phyloP scores from a whole-genome alignment of 2,888 invertebrate genomes.

The Ormyrus thymus region DNA sequence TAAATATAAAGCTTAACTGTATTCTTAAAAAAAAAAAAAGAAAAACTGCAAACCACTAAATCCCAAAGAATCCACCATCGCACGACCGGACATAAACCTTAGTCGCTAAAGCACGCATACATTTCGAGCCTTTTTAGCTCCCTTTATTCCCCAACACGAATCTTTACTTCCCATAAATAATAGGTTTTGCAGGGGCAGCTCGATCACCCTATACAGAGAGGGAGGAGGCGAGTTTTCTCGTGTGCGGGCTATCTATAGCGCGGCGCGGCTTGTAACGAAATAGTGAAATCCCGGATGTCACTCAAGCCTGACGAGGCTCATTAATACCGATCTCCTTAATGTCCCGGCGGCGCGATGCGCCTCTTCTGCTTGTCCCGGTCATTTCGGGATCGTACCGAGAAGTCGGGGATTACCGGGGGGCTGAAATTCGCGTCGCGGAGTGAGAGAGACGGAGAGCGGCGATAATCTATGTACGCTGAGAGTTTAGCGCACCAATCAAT shows the following conservation, averaged over 20 bases:
- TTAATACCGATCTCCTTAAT: constrained; percentile 75
- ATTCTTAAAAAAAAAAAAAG: no score
- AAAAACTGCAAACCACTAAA: no score
- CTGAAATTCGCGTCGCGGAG: constrained; percentile 13
- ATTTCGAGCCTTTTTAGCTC: neutral
- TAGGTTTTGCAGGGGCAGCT: no score
- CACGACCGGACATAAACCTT: no score
- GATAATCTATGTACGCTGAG: constrained; percentile 27
- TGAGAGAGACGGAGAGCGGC: neutral
- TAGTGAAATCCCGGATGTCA: constrained; percentile 63
- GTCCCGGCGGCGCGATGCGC: constrained; percentile 70
- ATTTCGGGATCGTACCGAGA: constrained; percentile 49
- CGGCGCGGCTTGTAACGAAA: constrained; percentile 19
- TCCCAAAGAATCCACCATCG: no score
- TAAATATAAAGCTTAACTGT: no score
- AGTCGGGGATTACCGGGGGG: constrained; percentile 46
- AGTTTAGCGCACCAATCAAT: neutral
- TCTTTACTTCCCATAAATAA: no score
- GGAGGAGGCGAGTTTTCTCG: no score
- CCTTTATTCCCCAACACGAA: no score
- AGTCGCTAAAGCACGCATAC: neutral
- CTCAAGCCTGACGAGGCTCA: constrained; percentile 74
- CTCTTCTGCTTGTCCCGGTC: constrained; percentile 70
- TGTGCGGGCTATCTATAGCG: no score
- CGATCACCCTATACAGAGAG: no score